Percentiles rank a stretch among this genome's conserved stretches.
Conservation (phyloP, 92 coral and sea anemone species). For the Actinostola sp. region DNA sequence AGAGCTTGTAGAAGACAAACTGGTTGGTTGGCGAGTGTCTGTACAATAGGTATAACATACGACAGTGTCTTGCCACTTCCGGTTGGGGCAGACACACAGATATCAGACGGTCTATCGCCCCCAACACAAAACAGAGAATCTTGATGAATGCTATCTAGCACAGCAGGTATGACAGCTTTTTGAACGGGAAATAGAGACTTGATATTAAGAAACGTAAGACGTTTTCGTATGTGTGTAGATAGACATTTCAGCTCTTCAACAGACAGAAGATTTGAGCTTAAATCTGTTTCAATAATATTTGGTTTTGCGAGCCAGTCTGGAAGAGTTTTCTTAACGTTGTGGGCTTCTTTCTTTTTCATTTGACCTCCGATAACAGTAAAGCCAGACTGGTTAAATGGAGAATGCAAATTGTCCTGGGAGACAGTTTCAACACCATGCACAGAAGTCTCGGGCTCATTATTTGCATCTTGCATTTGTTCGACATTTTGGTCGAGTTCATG, state of each 20-base stretch:
- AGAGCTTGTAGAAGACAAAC: conserved; percentile 83
- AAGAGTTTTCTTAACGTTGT: conserved; percentile 73
- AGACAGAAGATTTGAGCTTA: conserved; percentile 58
- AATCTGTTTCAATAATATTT: conserved; percentile 60
- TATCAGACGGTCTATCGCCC: conserved; percentile 79
- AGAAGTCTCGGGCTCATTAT: background rate
- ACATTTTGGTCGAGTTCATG: conserved; percentile 12
- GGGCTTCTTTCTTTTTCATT: conserved; percentile 43
- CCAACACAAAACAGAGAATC: conserved; percentile 60
- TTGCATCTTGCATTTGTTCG: background rate
- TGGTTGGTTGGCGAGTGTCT: conserved; percentile 47
- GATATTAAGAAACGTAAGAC: conserved; percentile 62
- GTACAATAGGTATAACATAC: conserved; percentile 86
- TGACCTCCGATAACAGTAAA: conserved; percentile 89
- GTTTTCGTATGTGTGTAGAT: conserved; percentile 43
- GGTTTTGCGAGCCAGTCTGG: conserved; percentile 97
- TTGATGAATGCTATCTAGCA: conserved; percentile 63
- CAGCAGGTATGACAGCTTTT: conserved; percentile 73
- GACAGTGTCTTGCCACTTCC: conserved; percentile 99
- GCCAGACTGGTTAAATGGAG: conserved; percentile 23
- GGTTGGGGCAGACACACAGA: conserved; percentile 97
- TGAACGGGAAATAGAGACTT: conserved; percentile 86
- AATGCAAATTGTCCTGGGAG: background rate
- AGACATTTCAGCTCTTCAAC: conserved; percentile 64
- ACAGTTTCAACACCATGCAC: background rate